phyloP scores from a whole-genome alignment of 2,113 vertebrate genomes.

The Jacana jacana region DNA sequence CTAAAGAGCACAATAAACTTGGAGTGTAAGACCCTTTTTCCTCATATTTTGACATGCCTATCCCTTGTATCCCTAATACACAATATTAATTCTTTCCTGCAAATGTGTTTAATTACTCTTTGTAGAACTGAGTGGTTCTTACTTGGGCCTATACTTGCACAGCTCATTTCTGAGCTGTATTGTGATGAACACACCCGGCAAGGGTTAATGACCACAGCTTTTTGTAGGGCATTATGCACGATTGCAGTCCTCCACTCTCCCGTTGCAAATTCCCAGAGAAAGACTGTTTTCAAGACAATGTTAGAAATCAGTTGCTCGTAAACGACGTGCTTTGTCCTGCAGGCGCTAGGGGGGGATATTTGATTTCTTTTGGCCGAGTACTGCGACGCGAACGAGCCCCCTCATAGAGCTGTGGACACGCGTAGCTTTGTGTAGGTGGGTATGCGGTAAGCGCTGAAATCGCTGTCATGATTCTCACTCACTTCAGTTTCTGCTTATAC shows the following conservation, averaged over 20 bases:
- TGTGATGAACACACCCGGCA: neutral
- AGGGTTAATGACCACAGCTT: neutral
- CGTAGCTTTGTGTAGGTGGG: neutral
- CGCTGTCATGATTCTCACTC: neutral
- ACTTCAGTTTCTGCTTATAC: neutral
- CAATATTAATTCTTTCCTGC: neutral
- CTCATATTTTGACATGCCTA: neutral
- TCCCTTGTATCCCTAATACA: neutral
- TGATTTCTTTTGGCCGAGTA: neutral
- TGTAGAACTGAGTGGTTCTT: neutral
- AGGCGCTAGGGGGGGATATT: conserved; percentile 64
- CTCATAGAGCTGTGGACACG: neutral
- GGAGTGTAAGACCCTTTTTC: neutral
- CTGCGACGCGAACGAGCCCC: accelerated
- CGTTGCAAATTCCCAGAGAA: neutral
- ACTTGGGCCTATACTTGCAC: neutral
- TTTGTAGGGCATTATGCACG: neutral
- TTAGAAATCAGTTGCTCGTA: neutral
- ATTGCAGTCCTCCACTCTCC: accelerated
- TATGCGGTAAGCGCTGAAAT: neutral
- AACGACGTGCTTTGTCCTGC: neutral
- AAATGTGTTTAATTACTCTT: neutral
- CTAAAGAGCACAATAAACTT: neutral
- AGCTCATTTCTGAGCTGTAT: neutral
- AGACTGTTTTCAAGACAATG: neutral